Evolutionary conservation across 2,797 vertebrate species (phyloP).

Genomic region (Sus cebifrons): DNA sequence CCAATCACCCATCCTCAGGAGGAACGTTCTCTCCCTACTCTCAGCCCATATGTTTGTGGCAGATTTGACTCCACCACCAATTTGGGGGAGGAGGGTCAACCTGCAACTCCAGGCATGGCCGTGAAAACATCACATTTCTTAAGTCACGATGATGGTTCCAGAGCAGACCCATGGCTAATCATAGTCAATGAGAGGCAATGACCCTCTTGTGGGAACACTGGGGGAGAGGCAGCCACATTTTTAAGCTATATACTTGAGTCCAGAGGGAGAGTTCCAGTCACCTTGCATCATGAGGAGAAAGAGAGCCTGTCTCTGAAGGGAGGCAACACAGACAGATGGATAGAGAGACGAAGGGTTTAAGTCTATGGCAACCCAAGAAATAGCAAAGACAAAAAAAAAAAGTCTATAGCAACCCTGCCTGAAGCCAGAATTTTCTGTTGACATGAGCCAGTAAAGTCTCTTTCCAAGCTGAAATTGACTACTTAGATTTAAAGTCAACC

Average conservation of each 20-base stretch:
- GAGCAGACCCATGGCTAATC: neutral
- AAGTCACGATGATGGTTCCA: neutral
- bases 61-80: neutral
- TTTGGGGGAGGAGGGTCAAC: neutral
- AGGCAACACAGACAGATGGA: neutral
- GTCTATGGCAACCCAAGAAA: neutral
- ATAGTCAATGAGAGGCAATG: neutral
- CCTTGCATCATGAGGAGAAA: neutral
- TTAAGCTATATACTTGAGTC: neutral
- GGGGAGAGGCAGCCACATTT: neutral
- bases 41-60: neutral
- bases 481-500: neutral
- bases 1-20: neutral
- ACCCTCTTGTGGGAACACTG: neutral
- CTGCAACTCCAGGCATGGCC: neutral
- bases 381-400: too few species aligned
- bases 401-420: neutral
- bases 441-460: neutral
- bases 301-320: constrained; percentile 22
- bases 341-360: neutral
- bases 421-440: neutral
- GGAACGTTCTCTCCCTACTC: neutral
- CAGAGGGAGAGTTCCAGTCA: neutral
- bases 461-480: constrained; percentile 8
- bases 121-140: neutral